A percentile compares a stretch with the other conserved stretches of the same genome.
These are phyloP conservation scores for Hippocampus barbouri DNA, from an alignment of 2,113 vertebrate species.

Conservation along the genomic window DNA sequence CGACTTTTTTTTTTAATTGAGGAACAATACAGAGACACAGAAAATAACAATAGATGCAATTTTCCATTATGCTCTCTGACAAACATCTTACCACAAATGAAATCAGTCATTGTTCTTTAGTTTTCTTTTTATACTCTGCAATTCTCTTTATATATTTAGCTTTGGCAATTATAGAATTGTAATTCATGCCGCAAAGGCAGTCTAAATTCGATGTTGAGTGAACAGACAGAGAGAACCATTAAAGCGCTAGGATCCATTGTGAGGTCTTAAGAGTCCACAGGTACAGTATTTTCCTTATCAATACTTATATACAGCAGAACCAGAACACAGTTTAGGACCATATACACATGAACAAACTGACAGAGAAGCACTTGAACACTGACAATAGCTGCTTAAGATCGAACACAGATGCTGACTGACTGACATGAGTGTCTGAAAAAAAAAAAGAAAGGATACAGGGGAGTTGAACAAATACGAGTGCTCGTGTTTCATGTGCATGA, in stretches of 20 bases:
- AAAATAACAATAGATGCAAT: slow-evolving; percentile 90
- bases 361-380: slow-evolving; percentile 70
- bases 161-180: slow-evolving; percentile 74
- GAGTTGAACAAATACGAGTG: slow-evolving; percentile 5
- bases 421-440: slow-evolving; percentile 11
- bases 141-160: slow-evolving; percentile 63
- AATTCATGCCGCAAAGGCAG: slow-evolving; percentile 69
- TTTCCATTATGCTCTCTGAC: slow-evolving; percentile 89
- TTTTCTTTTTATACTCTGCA: slow-evolving; percentile 23
- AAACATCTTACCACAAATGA: slow-evolving; percentile 70
- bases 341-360: slow-evolving; percentile 70
- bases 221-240: slow-evolving; percentile 69
- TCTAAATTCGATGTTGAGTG: slow-evolving; percentile 64
- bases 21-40: slow-evolving; percentile 70
- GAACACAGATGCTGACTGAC: slow-evolving; percentile 35
- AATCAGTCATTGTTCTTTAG: slow-evolving; percentile 34
- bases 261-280: slow-evolving; percentile 67
- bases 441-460: slow-evolving; percentile 17
- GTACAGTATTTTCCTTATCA: slow-evolving; percentile 63
- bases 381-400: slow-evolving; percentile 60
- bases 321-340: slow-evolving; percentile 71
- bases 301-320: slow-evolving; percentile 70
- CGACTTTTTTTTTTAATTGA: slow-evolving; percentile 62
- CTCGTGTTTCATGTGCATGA: slow-evolving; percentile 31
- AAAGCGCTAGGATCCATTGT: slow-evolving; percentile 63